Evolutionary conservation across 2,113 vertebrate genomes (phyloP), one percentile per base, ranked within the genome.

Genomic region (Notarius quadriscutis): DNA sequence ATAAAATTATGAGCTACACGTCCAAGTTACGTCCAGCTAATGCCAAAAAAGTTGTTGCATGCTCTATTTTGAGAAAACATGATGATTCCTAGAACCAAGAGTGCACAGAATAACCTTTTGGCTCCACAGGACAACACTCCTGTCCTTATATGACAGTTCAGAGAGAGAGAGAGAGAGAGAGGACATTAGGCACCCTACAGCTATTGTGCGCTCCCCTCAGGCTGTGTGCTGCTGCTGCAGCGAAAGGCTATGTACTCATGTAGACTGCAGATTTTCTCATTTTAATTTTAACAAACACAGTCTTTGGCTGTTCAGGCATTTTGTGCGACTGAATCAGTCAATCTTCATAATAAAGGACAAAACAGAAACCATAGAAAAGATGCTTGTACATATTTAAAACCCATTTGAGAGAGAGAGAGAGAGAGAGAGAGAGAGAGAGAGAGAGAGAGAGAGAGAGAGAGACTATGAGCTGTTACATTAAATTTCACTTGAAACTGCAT

Each of bases 141-240:
- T 81, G 60, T 20, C 41, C 81, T 75, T 50, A 77, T 71, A 65
- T 14, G 51, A 20, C 57, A 83, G 60, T 60, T 60, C 27, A 81
- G 57, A 41, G 27, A 41, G 50, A 50, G 41, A 75, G 72, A 51
- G 34, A 41, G 18, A 51, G 71, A 5, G 41, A 50, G 20, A 25
- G 53, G 34, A 81, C 78, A 83, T n/a, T 11, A 62, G 41, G 55
- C 4, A 30, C 86, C 72, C 74, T 30, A 12, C 15, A 81, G 83
- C 83, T 27, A 71, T 72, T 84, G 81, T 89, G 65, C 57, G 58
- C 57, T 82, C 41, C 69, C 89, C 65, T 75, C 80, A 87, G 78
- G 79, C 86, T 7, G 18, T 18, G 74, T 84, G 55, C 30, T 65
- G 69, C 82, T 87, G 75, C 78, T 84, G 85, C 71, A 84, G 63